phyloP scores from a whole-genome alignment of 2,797 vertebrate species.

The Agapornis canus region DNA sequence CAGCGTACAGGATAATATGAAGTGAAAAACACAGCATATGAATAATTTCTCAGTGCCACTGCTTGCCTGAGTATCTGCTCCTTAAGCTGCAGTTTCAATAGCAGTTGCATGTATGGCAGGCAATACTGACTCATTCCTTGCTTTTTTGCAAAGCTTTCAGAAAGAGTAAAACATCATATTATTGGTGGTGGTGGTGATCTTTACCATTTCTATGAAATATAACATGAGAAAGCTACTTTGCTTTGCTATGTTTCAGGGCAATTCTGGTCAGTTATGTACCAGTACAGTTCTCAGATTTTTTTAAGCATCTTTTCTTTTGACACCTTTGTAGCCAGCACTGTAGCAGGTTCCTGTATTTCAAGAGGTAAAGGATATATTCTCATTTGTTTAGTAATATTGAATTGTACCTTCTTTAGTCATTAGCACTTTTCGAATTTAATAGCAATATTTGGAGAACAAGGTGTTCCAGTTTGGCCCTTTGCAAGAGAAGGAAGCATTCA shows the following conservation, averaged over 20 bases:
- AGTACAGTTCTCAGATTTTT: rapidly evolving
- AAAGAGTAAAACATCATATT: neutral
- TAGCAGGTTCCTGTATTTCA: neutral
- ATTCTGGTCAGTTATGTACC: neutral
- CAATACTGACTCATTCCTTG: neutral
- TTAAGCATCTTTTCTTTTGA: neutral
- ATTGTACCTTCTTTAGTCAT: neutral
- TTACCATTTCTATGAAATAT: neutral
- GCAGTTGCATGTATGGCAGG: neutral
- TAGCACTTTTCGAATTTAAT: neutral
- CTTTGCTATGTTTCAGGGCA: neutral
- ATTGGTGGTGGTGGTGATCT: neutral
- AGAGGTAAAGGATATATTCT: neutral
- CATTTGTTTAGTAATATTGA: neutral
- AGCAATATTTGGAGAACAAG: neutral
- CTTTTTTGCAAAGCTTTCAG: neutral
- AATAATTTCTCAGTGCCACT: neutral
- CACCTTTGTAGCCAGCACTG: neutral
- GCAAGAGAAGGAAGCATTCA: neutral
- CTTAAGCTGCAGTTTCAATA: neutral
- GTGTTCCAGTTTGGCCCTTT: neutral
- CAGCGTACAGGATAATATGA: neutral
- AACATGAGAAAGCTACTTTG: neutral
- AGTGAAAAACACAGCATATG: neutral
- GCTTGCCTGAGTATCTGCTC: neutral